Conservation (phyloP, 1,140 invertebrate genomes). For the Teleopsis dalmanni region DNA sequence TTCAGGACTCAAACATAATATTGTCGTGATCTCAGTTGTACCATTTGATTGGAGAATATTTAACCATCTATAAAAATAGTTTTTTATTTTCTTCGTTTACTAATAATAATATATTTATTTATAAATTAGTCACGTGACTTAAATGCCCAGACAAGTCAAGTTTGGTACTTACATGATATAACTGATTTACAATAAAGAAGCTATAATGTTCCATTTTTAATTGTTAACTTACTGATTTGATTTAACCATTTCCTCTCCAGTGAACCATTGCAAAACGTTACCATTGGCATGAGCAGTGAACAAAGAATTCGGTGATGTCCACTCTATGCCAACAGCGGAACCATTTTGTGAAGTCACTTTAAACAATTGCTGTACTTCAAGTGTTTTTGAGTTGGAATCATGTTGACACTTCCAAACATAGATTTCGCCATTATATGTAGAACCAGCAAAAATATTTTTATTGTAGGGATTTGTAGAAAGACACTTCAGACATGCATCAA, state of each 20-base stretch:
- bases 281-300: constrained; percentile 35
- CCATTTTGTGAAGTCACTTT: constrained; percentile 23
- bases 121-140: no score
- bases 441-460: constrained; percentile 36
- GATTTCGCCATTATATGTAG: constrained; percentile 35
- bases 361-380: constrained; percentile 25
- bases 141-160: no score
- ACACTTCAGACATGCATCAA: constrained; percentile 33
- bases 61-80: no score
- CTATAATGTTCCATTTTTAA: not conserved
- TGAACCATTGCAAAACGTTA: constrained; percentile 25
- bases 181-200: not conserved
- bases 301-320: constrained; percentile 26
- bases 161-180: constrained; percentile 8
- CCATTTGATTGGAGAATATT: not conserved
- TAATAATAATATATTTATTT: no score
- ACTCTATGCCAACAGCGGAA: constrained; percentile 31
- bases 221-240: constrained; percentile 33
- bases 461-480: constrained; percentile 31
- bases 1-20: constrained; percentile 23
- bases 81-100: no score
- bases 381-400: not conserved
- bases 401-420: constrained; percentile 26
- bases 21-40: constrained; percentile 19
- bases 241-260: constrained; percentile 22